phyloP scores from a whole-genome alignment of 2,888 invertebrate species.

The Rutpela maculata region DNA sequence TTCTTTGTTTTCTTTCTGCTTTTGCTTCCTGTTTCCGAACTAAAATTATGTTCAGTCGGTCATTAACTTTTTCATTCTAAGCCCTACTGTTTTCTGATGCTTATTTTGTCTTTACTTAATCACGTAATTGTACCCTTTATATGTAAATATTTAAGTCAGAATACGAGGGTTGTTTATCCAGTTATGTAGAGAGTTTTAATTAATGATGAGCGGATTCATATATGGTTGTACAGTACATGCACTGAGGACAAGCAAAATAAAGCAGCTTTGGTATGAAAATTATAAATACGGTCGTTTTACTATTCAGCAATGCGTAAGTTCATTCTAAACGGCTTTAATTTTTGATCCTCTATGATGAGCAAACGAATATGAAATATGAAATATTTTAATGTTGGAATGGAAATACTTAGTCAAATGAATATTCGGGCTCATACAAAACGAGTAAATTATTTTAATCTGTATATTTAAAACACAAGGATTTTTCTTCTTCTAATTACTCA shows the following conservation, averaged over 20 bases:
- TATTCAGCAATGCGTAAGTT: constrained; percentile 4
- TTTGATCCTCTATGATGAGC: background rate
- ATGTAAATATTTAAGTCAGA: constrained; percentile 24
- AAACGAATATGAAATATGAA: background rate
- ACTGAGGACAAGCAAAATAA: background rate
- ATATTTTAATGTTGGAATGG: background rate
- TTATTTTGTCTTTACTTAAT: constrained; percentile 19
- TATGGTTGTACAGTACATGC: background rate
- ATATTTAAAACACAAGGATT: too few species aligned
- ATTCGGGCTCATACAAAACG: background rate
- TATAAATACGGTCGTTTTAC: background rate
- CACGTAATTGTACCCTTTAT: constrained; percentile 20
- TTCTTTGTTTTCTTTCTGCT: constrained; percentile 15
- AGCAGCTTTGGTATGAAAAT: constrained; percentile 15
- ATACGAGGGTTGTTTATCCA: constrained; percentile 27
- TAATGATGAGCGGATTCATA: constrained; percentile 25
- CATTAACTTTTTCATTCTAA: constrained; percentile 15
- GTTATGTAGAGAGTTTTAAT: constrained; percentile 26
- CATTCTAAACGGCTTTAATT: background rate
- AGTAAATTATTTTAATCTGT: background rate
- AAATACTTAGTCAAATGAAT: background rate
- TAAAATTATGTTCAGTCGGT: constrained; percentile 20
- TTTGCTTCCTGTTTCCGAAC: background rate
- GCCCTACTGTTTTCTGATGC: background rate
- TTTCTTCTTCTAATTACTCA: too few species aligned